Evolutionary conservation across 1,140 invertebrate genomes (phyloP), one percentile per base, ranked within the genome.

Genomic region (Heliconius hermathena): DNA sequence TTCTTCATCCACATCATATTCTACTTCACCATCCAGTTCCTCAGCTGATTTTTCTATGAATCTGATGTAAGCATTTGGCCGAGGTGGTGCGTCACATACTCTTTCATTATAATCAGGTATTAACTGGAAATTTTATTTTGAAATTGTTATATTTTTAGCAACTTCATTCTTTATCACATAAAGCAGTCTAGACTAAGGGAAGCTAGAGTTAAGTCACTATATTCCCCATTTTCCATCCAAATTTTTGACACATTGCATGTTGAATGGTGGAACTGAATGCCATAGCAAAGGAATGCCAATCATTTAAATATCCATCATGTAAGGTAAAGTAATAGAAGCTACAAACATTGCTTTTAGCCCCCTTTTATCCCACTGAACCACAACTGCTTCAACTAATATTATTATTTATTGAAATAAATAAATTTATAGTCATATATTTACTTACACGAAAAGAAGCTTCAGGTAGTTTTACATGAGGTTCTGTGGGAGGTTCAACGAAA

Each of bases 1-100:
- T 95, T 99, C 99, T 94, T 99, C 99, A 94, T 99, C 99, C 82
- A 99, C 97, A 95, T 99, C 99, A 96, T 99, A 99, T 90, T 99
- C 99, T 4, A 99, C 96, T 87, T 98, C 97, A 81, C 97, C 97
- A 95, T 99, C 98, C 66, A 99, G 95, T 92, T 99, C 99, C 93
- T 99, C 99, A 8, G 96, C 96, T 71, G 98, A 98, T 88, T 98
- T 98, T 91, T 99, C 99, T 90, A 99, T 99, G 92, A 99, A 99
- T 83, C 93, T 87, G 13, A 94, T 94, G 76, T 94, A 93, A 8
- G 92, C 92, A 87, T 94, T 93, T 5, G 92, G 91, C 0, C 91
- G 83, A 3, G 97, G 94, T 80, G 98, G 97, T 13, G 97, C 97
- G 94, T 98, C 97, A 83, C 96, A 96, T 1, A 94, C 92, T 71